A percentile compares a stretch with the other conserved stretches of the same genome.
These are phyloP conservation scores for Dryocosmus kuriphilus DNA, from an alignment of 2,888 invertebrate species.

Conservation along the genomic window DNA sequence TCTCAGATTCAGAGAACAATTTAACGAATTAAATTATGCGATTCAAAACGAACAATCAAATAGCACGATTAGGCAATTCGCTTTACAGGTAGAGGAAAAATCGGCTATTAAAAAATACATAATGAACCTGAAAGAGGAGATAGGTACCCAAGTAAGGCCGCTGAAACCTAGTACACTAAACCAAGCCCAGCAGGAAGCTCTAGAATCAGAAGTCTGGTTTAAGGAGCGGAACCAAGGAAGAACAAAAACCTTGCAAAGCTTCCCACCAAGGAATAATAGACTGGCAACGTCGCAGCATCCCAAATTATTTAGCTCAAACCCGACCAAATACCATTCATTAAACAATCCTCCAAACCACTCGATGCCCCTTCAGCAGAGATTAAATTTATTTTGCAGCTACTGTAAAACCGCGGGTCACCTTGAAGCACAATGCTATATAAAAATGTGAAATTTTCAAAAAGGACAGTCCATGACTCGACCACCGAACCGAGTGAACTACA, in stretches of 20 bases:
- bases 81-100: too few relatives aligned
- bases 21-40: background rate
- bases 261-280: background rate
- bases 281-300: background rate
- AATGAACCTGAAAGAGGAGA: background rate
- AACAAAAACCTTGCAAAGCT: background rate
- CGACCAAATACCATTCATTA: background rate
- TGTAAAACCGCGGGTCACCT: background rate
- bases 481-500: background rate
- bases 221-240: background rate
- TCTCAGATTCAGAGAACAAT: background rate
- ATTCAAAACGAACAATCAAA: background rate
- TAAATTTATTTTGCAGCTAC: background rate
- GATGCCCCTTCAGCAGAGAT: background rate
- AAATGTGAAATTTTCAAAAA: background rate
- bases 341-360: background rate
- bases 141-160: background rate
- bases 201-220: background rate
- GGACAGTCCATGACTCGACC: background rate
- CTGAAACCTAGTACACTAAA: background rate
- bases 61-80: background rate
- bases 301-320: background rate
- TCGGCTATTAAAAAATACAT: background rate
- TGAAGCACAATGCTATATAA: background rate
- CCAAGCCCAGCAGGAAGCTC: too few relatives aligned